Percentiles rank a stretch among this genome's conserved stretches.
These are phyloP conservation scores for Halcyon senegalensis DNA, from an alignment of 2,113 vertebrate species.

Conservation along the genomic window DNA sequence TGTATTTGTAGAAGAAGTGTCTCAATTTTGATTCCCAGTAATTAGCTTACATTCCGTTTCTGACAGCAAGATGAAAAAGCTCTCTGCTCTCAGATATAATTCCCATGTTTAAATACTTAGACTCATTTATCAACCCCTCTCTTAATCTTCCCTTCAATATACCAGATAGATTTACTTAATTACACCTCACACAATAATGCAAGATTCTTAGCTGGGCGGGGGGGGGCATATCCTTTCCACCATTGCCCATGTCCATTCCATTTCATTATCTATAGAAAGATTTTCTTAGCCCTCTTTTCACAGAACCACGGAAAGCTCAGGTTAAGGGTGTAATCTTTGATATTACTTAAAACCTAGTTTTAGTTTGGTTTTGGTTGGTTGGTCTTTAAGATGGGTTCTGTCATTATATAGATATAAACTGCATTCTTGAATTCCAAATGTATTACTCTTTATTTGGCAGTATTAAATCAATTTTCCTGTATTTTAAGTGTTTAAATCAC, in stretches of 20 bases:
- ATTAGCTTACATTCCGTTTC: background rate
- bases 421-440: background rate
- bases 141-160: background rate
- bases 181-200: background rate
- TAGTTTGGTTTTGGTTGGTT: background rate
- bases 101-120: background rate
- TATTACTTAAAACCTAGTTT: background rate
- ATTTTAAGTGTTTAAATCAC: background rate
- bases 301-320: background rate
- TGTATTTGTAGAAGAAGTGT: background rate
- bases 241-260: background rate
- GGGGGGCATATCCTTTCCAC: accelerated
- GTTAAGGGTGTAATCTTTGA: background rate
- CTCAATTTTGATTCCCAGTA: background rate
- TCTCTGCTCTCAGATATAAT: background rate
- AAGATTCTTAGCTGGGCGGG: background rate
- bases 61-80: background rate
- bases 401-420: background rate
- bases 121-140: background rate
- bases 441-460: background rate
- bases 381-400: background rate
- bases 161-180: background rate
- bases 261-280: background rate
- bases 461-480: background rate
- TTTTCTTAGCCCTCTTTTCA: background rate